Evolutionary conservation across 2,113 vertebrate genomes (phyloP).

Genomic region (Actenoides hombroni): DNA sequence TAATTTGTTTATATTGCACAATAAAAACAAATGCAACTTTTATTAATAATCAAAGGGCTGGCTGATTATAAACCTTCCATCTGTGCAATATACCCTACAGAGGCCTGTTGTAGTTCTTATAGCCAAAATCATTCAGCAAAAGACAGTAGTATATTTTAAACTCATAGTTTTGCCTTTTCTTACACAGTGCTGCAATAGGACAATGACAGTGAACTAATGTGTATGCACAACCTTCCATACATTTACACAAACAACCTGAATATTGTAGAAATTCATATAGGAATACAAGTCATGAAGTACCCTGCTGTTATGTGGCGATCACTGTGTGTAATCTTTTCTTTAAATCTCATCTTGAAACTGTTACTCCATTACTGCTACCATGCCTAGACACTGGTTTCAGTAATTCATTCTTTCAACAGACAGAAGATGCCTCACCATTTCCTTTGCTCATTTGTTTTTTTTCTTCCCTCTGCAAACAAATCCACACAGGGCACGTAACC

Average conservation of each 20-base stretch:
- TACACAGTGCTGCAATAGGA: background rate
- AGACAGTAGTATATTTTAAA: background rate
- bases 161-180: background rate
- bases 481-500: background rate
- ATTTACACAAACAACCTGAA: background rate
- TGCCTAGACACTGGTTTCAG: background rate
- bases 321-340: background rate
- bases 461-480: background rate
- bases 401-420: background rate
- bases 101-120: background rate
- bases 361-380: background rate
- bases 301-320: background rate
- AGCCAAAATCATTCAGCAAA: background rate
- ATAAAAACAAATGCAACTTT: background rate
- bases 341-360: background rate
- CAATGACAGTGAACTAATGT: background rate
- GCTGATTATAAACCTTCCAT: background rate
- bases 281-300: accelerated
- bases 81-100: background rate
- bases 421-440: background rate
- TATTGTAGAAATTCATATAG: background rate
- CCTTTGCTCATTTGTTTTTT: background rate
- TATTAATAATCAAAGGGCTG: background rate
- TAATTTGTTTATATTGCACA: background rate
- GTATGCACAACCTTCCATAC: background rate